Conservation (phyloP, 2,797 vertebrate species). For the Natrix natrix region DNA sequence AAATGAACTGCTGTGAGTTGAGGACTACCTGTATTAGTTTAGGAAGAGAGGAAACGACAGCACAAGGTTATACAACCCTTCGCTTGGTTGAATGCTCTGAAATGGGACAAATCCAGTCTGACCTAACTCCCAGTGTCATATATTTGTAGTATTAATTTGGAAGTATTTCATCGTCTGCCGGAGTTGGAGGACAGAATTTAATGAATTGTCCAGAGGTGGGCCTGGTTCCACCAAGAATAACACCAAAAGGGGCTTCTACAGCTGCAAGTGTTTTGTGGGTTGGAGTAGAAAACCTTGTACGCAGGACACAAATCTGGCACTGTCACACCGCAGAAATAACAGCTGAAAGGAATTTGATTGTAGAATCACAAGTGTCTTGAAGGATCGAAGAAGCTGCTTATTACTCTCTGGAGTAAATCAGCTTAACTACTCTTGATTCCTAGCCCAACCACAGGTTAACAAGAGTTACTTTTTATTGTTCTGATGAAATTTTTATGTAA, state of each 20-base stretch:
- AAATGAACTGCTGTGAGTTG: neutral
- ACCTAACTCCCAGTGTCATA: neutral
- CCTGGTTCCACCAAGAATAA: slow-evolving; percentile 3
- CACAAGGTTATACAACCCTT: neutral
- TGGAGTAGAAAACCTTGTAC: neutral
- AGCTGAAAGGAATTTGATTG: slow-evolving; percentile 6
- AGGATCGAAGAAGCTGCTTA: neutral
- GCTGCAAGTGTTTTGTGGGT: slow-evolving; percentile 24
- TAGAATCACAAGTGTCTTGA: neutral
- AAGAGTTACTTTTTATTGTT: slow-evolving; percentile 23
- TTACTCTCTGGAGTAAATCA: neutral
- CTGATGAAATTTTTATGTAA: slow-evolving; percentile 5
- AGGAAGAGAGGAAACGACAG: neutral
- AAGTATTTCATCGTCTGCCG: slow-evolving; percentile 9
- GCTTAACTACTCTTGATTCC: neutral
- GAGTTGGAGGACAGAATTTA: slow-evolving; percentile 2
- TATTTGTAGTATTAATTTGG: slow-evolving; percentile 7
- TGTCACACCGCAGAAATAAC: neutral
- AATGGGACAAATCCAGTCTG: neutral
- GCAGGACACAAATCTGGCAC: neutral
- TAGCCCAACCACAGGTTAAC: slow-evolving; percentile 18
- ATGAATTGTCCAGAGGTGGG: slow-evolving; percentile 18
- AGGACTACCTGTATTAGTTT: neutral
- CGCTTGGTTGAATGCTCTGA: neutral
- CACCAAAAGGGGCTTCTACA: neutral